Evolutionary conservation across 1,140 invertebrate species (phyloP), one percentile per base, ranked within the genome.

Genomic region (Nylanderia fulva): DNA sequence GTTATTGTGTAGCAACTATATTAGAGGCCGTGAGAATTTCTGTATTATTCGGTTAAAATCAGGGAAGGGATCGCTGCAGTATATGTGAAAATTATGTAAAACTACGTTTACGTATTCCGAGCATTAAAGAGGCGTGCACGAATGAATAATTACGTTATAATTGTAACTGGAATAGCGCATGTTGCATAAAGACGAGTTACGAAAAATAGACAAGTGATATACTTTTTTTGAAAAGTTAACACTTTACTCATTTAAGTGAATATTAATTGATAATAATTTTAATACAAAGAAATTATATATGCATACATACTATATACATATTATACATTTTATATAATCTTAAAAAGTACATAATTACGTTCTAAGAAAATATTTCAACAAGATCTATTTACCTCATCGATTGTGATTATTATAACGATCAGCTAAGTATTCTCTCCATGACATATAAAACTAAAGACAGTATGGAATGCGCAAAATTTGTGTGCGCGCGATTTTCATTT

Each of bases 61-160:
- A 33, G 39, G 42, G 48, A 85, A 48, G 15, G 4, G 4, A 69
- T 80, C 68, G 56, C 52, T 52, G 45, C 75, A 45, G 68, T 71
- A 63, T 77, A 88, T 89, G 91, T 86, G 90, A 90, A 91, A 91
- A 93, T 93, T 93, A 93, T 92, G 91, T 92, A 93, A 93, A 93
- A 85, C 79, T 83, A 71, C 86, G 85, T 92, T 91, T 88, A 86
- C 80, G 85, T 71, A 39, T 42, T 66, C 24, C 29, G 45, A 36
- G 39, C 48, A 75, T 80, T 89, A 77, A 69, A 84, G 76, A 61
- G 82, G 72, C 86, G 79, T 88, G 66, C 76, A 56, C 69, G 84
- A 72, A 74, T 90, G 75, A 89, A 80, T 84, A 86, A 89, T 80
- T 88, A 48, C 84, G 79, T 91, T 90, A 48, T 18, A 89, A 89